Conservation (phyloP, 2,797 vertebrate genomes). For the Lacerta viridis region DNA sequence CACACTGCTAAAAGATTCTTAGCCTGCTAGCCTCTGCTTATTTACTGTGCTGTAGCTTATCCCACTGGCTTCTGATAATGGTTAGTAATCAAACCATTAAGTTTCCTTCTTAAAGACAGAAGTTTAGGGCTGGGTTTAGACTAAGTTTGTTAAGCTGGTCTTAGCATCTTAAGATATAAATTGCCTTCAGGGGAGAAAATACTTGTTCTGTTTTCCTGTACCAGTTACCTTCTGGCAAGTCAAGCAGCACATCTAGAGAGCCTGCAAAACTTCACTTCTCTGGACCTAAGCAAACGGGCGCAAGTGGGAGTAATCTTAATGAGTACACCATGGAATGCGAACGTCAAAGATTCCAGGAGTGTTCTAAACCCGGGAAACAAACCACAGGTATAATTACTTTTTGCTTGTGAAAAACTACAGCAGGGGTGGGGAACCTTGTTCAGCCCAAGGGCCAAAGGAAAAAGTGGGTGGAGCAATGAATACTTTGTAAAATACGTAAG, state of each 20-base stretch:
- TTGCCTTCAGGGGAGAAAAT: fast-evolving
- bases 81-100: too few species aligned
- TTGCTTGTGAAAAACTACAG: too few species aligned
- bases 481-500: too few species aligned
- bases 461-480: too few species aligned
- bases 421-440: too few species aligned
- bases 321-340: fast-evolving
- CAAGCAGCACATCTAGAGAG: not conserved
- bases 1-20: too few species aligned
- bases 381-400: slow-evolving; percentile 26
- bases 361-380: not conserved
- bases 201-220: fast-evolving
- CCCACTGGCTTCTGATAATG: too few species aligned
- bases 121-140: too few species aligned
- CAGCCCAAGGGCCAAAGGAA: too few species aligned
- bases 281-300: not conserved
- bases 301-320: fast-evolving
- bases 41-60: too few species aligned
- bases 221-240: fast-evolving
- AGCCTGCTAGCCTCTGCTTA: too few species aligned
- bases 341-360: not conserved
- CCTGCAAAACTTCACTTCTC: not conserved
- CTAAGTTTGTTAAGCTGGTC: not conserved
- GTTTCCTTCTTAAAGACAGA: too few species aligned
- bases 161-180: not conserved